Evolutionary conservation across 2,113 vertebrate genomes (phyloP).

Genomic region (Lampris megalopsis): DNA sequence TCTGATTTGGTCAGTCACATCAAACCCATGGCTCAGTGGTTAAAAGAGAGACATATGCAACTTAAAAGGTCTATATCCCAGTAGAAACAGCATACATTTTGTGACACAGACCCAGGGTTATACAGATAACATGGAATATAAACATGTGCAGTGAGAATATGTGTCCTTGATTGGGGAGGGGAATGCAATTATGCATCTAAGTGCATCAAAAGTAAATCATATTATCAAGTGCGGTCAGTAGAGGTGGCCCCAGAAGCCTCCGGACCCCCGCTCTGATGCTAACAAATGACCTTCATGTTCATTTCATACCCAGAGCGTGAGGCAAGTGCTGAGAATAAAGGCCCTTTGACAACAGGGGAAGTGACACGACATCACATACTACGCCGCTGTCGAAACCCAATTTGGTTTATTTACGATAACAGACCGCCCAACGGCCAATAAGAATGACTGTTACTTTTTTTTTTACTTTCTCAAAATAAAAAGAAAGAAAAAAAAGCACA

Average conservation of each 20-base stretch:
- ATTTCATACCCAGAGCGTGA: slow-evolving; percentile 36
- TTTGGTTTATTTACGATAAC: slow-evolving; percentile 66
- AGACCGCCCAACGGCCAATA: slow-evolving; percentile 34
- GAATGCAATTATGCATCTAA: slow-evolving; percentile 42
- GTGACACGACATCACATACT: slow-evolving; percentile 49
- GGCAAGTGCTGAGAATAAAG: slow-evolving; percentile 42
- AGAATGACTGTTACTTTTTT: slow-evolving; percentile 12
- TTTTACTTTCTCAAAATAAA: not conserved
- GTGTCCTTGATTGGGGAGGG: slow-evolving; percentile 17
- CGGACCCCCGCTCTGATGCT: slow-evolving; percentile 44
- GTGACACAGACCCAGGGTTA: slow-evolving; percentile 57
- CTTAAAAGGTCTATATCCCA: slow-evolving; percentile 46
- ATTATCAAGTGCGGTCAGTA: not conserved
- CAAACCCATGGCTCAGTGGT: slow-evolving; percentile 54
- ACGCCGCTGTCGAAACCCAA: slow-evolving; percentile 54
- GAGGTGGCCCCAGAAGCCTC: slow-evolving; percentile 23
- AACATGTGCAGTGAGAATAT: slow-evolving; percentile 14
- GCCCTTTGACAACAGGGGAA: slow-evolving; percentile 43
- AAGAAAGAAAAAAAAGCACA: slow-evolving; percentile 48
- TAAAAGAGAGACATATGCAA: slow-evolving; percentile 40
- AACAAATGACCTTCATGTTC: slow-evolving; percentile 72
- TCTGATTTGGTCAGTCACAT: slow-evolving; percentile 65
- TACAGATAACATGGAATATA: slow-evolving; percentile 66
- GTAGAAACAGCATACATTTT: slow-evolving; percentile 52
- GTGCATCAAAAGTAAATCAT: slow-evolving; percentile 45